phyloP scores from a whole-genome alignment of 92 coral and sea anemone genomes.

The Epizoanthus ramosus region DNA sequence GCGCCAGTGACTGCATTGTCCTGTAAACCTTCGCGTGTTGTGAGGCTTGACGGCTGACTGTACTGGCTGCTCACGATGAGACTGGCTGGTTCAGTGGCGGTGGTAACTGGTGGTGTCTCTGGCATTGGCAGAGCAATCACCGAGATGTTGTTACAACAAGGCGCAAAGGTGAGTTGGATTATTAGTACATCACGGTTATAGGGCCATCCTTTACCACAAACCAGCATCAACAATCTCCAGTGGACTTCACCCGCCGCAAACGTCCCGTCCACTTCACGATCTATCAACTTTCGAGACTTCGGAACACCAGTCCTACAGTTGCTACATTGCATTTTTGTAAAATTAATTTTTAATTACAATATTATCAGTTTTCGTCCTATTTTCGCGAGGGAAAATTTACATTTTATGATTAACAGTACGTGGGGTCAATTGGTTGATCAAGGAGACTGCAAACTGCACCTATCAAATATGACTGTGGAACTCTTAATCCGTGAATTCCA shows the following conservation, averaged over 20 bases:
- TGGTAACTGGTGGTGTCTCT: conserved; percentile 35
- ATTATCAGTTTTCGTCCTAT: not conserved
- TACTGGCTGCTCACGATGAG: conserved; percentile 5
- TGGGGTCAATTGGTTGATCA: too few relatives aligned
- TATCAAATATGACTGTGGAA: too few relatives aligned
- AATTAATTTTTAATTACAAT: not conserved
- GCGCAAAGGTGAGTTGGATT: conserved; percentile 22
- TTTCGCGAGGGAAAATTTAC: not conserved
- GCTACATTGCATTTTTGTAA: not conserved
- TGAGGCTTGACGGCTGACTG: not conserved
- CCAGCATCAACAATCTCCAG: too few relatives aligned
- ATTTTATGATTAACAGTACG: too few relatives aligned
- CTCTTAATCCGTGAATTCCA: too few relatives aligned
- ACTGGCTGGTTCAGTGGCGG: conserved; percentile 16
- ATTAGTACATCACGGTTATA: too few relatives aligned
- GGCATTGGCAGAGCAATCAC: conserved; percentile 31
- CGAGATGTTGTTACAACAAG: conserved; percentile 18
- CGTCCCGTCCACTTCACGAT: too few relatives aligned
- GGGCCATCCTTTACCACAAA: too few relatives aligned
- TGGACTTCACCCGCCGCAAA: too few relatives aligned
- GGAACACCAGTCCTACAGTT: not conserved
- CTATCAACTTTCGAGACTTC: too few relatives aligned
- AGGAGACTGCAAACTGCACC: too few relatives aligned
- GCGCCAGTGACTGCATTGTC: not conserved
- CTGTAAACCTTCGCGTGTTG: not conserved